Base-by-base conservation (phyloP, 2,797 vertebrate genomes). In the Danio tinwini region DNA sequence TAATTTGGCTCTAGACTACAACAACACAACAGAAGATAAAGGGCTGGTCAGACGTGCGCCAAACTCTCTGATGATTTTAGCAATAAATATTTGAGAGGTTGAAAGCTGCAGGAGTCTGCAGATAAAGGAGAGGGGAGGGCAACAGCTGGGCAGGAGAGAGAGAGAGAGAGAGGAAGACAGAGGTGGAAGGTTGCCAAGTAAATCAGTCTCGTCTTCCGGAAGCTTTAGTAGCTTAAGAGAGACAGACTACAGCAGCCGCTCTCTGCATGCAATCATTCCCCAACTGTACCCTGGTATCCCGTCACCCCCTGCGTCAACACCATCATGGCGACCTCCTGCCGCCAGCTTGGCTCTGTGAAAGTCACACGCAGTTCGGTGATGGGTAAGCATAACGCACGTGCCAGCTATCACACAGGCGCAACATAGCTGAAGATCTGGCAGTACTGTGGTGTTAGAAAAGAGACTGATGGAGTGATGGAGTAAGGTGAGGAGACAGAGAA, bases 291-390 rank as follows among this genome's bases (percentile, higher is more conserved):
- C 47, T 0, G 8, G 21, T 67, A 80, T 81, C 81, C 81, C 81
- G 80, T 82, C 68, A 64, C 19, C 53, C 80, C 73, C 61, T 67
- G 77, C 58, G 29, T 76, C 45, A 61, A 65, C 29, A 77, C 16
- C 76, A 77, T 74, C 81, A 82, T 85, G 83, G 77, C 44, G 74
- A 50, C 63, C 77, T 72, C 77, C 83, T 77, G 69, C 74, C 37
- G 83, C 77, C 81, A 80, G 55, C 81, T 61, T 82, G 83, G 73
- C 67, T 80, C 62, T 4, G 55, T 61, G 4, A 37, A 49, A 80
- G 59, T 85, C 80, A 80, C 73, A 80, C 5, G 40, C 14, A 5
- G 64, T 55, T 62, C 73, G 76, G 45, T 21, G 47, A 70, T 8
- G 7, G 56, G 63, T 37, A 56, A 56, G 56, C 12, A 19, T 17